These are phyloP conservation scores for Bellardia pandia DNA, from an alignment of 2,888 invertebrate species.

Conservation along the genomic window DNA sequence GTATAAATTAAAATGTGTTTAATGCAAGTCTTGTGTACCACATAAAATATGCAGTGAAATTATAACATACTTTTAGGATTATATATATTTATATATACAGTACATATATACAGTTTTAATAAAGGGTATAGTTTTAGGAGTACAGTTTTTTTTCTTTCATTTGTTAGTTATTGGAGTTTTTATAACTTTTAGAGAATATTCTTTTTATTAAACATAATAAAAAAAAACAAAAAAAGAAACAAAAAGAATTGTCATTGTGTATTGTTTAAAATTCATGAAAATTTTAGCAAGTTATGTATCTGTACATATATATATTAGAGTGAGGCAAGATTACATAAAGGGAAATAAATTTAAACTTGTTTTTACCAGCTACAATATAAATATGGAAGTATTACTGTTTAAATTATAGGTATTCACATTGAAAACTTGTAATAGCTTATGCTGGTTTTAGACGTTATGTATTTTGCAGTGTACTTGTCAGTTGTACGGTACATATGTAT, in stretches of 20 bases:
- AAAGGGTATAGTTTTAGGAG: constrained; percentile 32
- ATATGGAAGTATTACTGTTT: too few species aligned
- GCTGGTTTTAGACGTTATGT: too few species aligned
- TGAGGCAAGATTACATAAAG: not conserved
- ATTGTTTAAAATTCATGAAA: constrained; percentile 53
- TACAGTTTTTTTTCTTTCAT: not conserved
- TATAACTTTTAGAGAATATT: constrained; percentile 1
- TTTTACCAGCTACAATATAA: not conserved
- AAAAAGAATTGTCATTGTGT: not conserved
- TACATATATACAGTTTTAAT: too few species aligned
- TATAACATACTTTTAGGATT: constrained; percentile 19
- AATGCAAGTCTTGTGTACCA: not conserved
- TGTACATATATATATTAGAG: not conserved
- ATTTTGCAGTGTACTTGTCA: too few species aligned
- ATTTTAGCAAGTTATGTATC: constrained; percentile 3
- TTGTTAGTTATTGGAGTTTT: not conserved
- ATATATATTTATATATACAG: not conserved
- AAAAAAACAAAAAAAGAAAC: not conserved
- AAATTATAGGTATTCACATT: too few species aligned
- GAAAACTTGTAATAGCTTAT: too few species aligned
- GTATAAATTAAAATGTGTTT: constrained; percentile 15
- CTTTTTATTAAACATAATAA: constrained; percentile 5
- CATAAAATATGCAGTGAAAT: constrained; percentile 40
- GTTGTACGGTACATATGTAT: too few species aligned
- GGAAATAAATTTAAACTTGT: too few species aligned